These are phyloP conservation scores for Heliconius hortense DNA, from an alignment of 2,888 invertebrate species.

Conservation along the genomic window DNA sequence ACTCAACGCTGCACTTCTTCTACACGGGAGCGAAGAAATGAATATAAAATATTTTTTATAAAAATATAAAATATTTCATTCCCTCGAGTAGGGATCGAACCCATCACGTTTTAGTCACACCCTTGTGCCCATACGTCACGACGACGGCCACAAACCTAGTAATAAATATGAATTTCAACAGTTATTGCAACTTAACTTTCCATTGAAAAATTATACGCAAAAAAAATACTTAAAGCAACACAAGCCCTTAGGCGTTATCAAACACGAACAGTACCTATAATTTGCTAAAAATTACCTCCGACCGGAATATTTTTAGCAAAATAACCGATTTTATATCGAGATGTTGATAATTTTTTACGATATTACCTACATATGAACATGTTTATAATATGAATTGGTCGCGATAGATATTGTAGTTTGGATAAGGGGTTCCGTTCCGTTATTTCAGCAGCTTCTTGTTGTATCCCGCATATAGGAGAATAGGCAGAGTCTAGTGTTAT, in stretches of 20 bases:
- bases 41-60: too few relatives aligned
- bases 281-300: constrained; percentile 25
- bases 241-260: constrained; percentile 1
- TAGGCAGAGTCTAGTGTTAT: neutral
- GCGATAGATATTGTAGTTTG: neutral
- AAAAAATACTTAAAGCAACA: neutral
- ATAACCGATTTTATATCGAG: constrained; percentile 31
- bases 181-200: too few relatives aligned
- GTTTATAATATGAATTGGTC: constrained; percentile 2
- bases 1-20: too few relatives aligned
- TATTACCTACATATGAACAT: neutral
- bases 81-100: too few relatives aligned
- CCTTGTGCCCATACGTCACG: too few relatives aligned
- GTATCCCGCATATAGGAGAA: neutral
- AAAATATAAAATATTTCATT: too few relatives aligned
- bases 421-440: neutral
- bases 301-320: constrained; percentile 28
- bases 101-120: too few relatives aligned
- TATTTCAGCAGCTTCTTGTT: neutral
- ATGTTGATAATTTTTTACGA: constrained; percentile 25
- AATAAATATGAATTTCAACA: too few relatives aligned
- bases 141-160: too few relatives aligned
- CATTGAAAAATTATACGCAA: neutral
- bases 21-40: too few relatives aligned
- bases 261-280: constrained; percentile 21